Evolutionary conservation across 2,113 vertebrate species (phyloP), one percentile per base, ranked within the genome.

Genomic region (Henicopernis longicauda): DNA sequence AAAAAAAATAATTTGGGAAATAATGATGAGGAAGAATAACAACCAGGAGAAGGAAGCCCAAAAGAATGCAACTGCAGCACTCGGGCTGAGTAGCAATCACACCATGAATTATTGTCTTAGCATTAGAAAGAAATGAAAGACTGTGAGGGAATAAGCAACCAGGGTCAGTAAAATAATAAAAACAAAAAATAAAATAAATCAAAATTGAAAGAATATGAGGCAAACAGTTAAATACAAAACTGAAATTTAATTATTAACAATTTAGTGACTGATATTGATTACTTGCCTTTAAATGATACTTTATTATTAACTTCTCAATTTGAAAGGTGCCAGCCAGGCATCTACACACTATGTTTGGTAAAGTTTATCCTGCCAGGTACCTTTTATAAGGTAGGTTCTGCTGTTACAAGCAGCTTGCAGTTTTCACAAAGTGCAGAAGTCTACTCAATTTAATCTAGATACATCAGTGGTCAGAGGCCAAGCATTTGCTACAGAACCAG

Each of bases 331-430:
- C 50, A 58, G 13, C 5, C 22, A 52, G 82, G 61, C 36, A 59
- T 1, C 1, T 2, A 69, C 1, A 1, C 5, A 18, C 23, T 23
- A 4, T 2, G 29, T 58, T 83, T 32, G 72, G 50, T 6, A 14
- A 5, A 31, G 14, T 70, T 74, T 58, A 47, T 25, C 57, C 40
- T 78, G 59, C 40, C 77, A 70, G 66, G 54, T 7, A 2, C 45
- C 54, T 47, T 34, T 82, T 21, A 27, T 3, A 19, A 36, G 23
- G 49, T 4, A 73, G 26, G 49, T 34, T 58, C 57, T 45, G 73
- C 27, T 58, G 12, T 18, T 16, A 21, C 54, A 47, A 4, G 0
- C 61, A 58, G 50, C 82, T 44, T 49, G 89, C 42, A 74, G 59
- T 21, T 58, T 40, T 58, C 74, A 83, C n/a, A 22, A 44, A 16